A percentile compares a stretch with the other conserved stretches of the same genome.
These are phyloP conservation scores for Ailurus styani DNA, from an alignment of 2,113 vertebrate genomes.

Conservation along the genomic window DNA sequence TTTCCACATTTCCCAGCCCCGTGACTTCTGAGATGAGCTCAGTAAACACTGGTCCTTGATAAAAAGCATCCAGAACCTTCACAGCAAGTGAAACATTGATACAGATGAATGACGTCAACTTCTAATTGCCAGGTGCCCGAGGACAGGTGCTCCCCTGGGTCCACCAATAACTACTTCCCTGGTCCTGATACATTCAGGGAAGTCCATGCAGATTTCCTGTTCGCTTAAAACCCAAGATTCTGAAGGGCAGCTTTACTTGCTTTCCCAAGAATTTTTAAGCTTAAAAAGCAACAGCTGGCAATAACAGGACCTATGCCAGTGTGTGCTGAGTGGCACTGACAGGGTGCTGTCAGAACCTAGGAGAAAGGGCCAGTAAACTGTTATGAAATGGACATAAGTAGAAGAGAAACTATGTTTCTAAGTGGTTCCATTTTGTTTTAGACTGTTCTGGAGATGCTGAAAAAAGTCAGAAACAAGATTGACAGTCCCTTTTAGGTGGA, in stretches of 20 bases:
- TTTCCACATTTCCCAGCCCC: neutral
- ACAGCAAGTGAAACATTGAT: neutral
- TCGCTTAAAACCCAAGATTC: neutral
- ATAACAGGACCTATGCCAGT: neutral
- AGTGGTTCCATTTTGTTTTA: neutral
- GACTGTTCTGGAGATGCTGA: neutral
- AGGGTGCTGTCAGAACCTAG: neutral
- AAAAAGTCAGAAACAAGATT: neutral
- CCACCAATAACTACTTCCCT: neutral
- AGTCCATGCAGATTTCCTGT: neutral
- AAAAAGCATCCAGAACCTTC: constrained; percentile 2
- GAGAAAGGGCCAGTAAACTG: too few species aligned
- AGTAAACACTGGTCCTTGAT: neutral
- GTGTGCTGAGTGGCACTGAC: neutral
- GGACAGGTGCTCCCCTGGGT: neutral
- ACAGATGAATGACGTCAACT: neutral
- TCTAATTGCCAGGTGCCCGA: neutral
- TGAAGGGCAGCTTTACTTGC: neutral
- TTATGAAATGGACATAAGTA: neutral
- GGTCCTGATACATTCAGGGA: neutral
- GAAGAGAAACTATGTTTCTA: neutral
- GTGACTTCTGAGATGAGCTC: neutral
- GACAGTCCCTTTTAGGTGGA: neutral
- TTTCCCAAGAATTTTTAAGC: neutral
- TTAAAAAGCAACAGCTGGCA: neutral